Conservation (phyloP, 2,113 vertebrate genomes). For the Mixornis gularis region DNA sequence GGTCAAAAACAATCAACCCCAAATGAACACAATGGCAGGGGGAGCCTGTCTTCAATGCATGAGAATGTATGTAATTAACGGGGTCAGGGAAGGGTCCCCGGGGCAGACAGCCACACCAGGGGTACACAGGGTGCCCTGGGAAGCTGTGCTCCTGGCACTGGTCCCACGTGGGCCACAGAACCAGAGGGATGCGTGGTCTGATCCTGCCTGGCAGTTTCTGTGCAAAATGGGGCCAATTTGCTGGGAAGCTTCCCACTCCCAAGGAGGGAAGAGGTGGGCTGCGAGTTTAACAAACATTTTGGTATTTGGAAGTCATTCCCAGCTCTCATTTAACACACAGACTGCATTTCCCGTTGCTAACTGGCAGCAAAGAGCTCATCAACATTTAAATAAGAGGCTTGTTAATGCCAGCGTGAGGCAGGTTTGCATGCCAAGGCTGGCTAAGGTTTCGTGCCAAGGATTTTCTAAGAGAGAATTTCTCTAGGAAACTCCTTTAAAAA, state of each 20-base stretch:
- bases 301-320: conserved; percentile 62
- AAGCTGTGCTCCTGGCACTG: neutral
- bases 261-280: conserved; percentile 57
- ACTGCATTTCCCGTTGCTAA: conserved; percentile 76
- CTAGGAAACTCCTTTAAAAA: conserved; percentile 78
- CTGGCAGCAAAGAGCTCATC: conserved; percentile 77
- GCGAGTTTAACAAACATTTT: conserved; percentile 61
- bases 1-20: neutral
- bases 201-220: conserved; percentile 41
- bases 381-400: conserved; percentile 79
- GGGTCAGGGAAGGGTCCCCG: neutral
- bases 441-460: conserved; percentile 76
- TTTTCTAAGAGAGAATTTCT: conserved; percentile 80
- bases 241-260: conserved; percentile 34
- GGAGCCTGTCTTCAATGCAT: neutral
- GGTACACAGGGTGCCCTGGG: neutral
- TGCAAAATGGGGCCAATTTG: conserved; percentile 43
- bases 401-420: conserved; percentile 77
- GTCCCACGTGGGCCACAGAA: neutral
- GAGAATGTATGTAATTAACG: neutral
- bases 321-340: conserved; percentile 76
- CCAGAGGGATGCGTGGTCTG: neutral
- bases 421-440: conserved; percentile 75
- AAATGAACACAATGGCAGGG: neutral
- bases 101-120: neutral